Base-by-base conservation (phyloP, 2,797 vertebrate species). In the Decapterus maruadsi region DNA sequence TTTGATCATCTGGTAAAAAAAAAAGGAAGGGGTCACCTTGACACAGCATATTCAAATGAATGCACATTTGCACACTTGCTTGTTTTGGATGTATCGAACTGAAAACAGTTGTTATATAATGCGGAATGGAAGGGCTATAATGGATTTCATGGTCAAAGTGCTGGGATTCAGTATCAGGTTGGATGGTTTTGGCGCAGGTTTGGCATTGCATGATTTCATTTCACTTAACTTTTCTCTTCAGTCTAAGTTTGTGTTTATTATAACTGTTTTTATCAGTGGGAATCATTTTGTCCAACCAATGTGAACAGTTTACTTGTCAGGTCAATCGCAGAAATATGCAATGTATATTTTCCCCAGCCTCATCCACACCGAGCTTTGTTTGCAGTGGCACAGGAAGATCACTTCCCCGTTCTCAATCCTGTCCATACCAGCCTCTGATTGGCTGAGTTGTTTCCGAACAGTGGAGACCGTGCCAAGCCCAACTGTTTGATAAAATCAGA, bases 1-100 rank as follows among this genome's bases (percentile, higher is more conserved):
- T 5, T 72, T 29, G 64, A 81, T 69, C 8, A 54, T 51, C 17
- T 11, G 38, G 43, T 31, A 42, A n/a, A 58, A 56, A 62, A 36
- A 36, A 36, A 8, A 5, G 31, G 31, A 6, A 4, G 3, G 54
- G 59, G 38, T 61, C 31, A 59, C 29, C 17, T 38, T 56, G 45
- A 74, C 40, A 61, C 31, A 12, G 8, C 19, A 20, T 4, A 51
- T 57, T 36, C 19, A 3, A 63, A 13, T 63, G 16, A 45, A 38
- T 16, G 11, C 12, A 14, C 9, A 42, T 68, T 26, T 20, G 5
- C n/a, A n/a, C n/a, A n/a, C n/a, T n/a, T n/a, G n/a, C 16, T 22
- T 22, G 60, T 29, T 29, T 12, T 48, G n/a, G 11, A 13, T 68
- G 58, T 20, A 13, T 36, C 2, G 34, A 38, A 59, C n/a, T 5